Evolutionary conservation across 2,113 vertebrate genomes (phyloP).

Genomic region (Erythrolamprus reginae): DNA sequence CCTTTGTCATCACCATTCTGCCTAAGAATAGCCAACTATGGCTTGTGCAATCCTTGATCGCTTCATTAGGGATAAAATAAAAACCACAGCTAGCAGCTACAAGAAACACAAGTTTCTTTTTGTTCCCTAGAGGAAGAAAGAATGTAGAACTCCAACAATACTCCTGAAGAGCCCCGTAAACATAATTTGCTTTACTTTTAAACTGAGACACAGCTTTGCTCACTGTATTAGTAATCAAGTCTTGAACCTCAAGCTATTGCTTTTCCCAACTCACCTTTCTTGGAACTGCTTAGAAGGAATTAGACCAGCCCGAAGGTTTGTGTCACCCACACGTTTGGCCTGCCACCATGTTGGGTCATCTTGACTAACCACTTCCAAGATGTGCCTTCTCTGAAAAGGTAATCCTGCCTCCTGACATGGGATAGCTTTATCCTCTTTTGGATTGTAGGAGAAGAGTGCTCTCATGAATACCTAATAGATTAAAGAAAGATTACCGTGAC

Average conservation of each 20-base stretch:
- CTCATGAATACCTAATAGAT: constrained; percentile 82
- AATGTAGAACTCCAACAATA: not conserved
- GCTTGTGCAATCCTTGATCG: not conserved
- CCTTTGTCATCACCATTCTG: not conserved
- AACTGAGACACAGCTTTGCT: not conserved
- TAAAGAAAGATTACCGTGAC: not conserved
- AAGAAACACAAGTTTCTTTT: no score
- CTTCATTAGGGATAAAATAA: not conserved
- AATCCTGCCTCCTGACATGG: constrained; percentile 94
- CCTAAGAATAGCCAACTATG: not conserved
- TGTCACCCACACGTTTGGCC: constrained; percentile 88
- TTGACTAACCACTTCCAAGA: constrained; percentile 93
- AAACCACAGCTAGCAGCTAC: not conserved
- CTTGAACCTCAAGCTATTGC: no score
- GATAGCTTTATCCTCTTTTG: constrained; percentile 89
- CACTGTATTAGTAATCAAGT: not conserved
- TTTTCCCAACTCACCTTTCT: constrained; percentile 79
- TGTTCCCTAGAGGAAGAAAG: not conserved
- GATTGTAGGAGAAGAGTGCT: constrained; percentile 89
- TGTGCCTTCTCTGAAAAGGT: constrained; percentile 80
- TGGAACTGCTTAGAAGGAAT: constrained; percentile 91
- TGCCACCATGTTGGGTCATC: constrained; percentile 95
- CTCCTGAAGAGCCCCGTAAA: not conserved
- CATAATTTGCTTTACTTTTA: not conserved
- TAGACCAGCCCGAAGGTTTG: constrained; percentile 87